Conservation (phyloP, 2,888 invertebrate genomes). For the Pandemis corylana region DNA sequence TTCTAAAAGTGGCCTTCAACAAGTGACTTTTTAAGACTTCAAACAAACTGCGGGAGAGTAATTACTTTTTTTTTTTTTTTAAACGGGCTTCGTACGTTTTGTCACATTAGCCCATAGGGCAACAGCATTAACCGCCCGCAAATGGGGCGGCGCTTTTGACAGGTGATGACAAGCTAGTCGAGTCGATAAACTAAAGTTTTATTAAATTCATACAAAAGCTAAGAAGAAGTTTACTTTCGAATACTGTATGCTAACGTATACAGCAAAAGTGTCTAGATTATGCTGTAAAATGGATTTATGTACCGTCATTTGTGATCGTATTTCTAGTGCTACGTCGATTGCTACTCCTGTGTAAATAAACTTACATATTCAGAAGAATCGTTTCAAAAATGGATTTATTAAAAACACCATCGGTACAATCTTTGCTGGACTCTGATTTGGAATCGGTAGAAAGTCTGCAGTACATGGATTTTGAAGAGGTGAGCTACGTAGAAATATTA, state of each 20-base stretch:
- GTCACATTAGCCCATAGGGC: no score
- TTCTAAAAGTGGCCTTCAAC: no score
- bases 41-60: no score
- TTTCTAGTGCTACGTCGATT: not conserved
- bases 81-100: no score
- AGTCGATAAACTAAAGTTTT: no score
- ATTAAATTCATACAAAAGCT: not conserved
- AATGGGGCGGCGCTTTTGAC: not conserved
- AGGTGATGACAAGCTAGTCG: not conserved
- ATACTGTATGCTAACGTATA: not conserved
- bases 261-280: not conserved
- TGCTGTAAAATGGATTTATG: not conserved
- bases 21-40: no score
- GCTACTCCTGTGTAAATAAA: conserved; percentile 5
- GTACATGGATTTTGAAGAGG: conserved; percentile 89
- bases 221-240: not conserved
- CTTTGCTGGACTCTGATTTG: conserved; percentile 86
- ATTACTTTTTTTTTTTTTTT: no score
- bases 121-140: no score
- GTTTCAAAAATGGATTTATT: conserved; percentile 68
- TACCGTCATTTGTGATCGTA: not conserved
- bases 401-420: conserved; percentile 81
- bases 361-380: not conserved
- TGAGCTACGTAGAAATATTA: conserved; percentile 53
- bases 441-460: conserved; percentile 89